These are phyloP conservation scores for Micromys minutus DNA, from an alignment of 2,113 vertebrate genomes.

Conservation along the genomic window DNA sequence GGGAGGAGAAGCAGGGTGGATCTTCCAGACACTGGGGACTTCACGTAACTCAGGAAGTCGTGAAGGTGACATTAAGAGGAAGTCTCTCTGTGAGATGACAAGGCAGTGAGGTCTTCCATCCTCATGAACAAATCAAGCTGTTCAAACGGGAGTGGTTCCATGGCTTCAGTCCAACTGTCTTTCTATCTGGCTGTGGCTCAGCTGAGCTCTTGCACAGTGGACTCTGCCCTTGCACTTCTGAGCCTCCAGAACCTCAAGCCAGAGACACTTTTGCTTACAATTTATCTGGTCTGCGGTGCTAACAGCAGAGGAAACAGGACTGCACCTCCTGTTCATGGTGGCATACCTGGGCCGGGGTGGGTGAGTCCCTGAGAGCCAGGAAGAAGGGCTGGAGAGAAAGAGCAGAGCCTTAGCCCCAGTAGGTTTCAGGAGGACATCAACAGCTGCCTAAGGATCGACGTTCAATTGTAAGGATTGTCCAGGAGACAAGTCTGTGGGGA, in stretches of 20 bases:
- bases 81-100: background rate
- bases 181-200: background rate
- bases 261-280: background rate
- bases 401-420: too few species aligned
- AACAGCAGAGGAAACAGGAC: background rate
- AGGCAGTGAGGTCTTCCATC: background rate
- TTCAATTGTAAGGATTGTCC: too few species aligned
- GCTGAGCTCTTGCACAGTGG: background rate
- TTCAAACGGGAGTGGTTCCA: too few species aligned
- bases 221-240: background rate
- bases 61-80: background rate
- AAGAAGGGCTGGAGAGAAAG: background rate
- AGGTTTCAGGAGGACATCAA: too few species aligned
- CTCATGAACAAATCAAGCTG: background rate
- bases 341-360: too few species aligned
- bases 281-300: background rate
- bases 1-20: too few species aligned
- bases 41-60: background rate
- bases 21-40: background rate
- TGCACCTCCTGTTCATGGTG: background rate
- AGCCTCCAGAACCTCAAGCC: background rate
- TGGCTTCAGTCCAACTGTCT: background rate
- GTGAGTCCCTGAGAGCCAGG: background rate
- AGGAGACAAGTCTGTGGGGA: background rate
- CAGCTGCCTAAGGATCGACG: too few species aligned